Evolutionary conservation across 1,140 invertebrate species (phyloP).

Genomic region (Protaetia brevitarsis): DNA sequence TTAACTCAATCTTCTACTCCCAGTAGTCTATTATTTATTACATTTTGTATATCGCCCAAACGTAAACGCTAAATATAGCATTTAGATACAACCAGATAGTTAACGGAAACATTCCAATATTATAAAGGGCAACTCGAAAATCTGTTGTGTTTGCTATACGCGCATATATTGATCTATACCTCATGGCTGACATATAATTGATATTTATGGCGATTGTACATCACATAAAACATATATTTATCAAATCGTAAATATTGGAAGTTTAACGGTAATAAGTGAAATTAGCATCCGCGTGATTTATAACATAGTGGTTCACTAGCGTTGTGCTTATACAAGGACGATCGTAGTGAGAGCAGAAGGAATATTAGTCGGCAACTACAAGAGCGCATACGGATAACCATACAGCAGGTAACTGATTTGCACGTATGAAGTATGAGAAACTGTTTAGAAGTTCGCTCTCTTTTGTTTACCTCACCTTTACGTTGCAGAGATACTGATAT

Average conservation of each 20-base stretch:
- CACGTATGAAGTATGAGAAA: not conserved
- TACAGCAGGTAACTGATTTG: not conserved
- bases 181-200: slow-evolving; percentile 4
- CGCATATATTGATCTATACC: slow-evolving; percentile 8
- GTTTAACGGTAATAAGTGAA: slow-evolving; percentile 18
- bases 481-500: no score
- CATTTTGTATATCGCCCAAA: no score
- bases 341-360: no score
- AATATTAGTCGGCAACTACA: no score
- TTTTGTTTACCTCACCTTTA: no score
- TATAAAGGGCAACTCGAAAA: not conserved
- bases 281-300: slow-evolving; percentile 10
- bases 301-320: not conserved
- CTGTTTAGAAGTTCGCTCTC: not conserved
- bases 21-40: no score
- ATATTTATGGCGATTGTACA: not conserved
- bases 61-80: no score
- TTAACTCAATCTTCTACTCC: no score
- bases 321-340: no score
- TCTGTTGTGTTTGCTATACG: not conserved
- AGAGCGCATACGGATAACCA: not conserved
- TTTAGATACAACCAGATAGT: no score
- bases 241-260: slow-evolving; percentile 9
- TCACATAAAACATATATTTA: not conserved
- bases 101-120: not conserved